Percentiles rank a stretch among this genome's conserved stretches.
Conservation (phyloP, 2,888 invertebrate genomes). For the Rhodophaea formosa region DNA sequence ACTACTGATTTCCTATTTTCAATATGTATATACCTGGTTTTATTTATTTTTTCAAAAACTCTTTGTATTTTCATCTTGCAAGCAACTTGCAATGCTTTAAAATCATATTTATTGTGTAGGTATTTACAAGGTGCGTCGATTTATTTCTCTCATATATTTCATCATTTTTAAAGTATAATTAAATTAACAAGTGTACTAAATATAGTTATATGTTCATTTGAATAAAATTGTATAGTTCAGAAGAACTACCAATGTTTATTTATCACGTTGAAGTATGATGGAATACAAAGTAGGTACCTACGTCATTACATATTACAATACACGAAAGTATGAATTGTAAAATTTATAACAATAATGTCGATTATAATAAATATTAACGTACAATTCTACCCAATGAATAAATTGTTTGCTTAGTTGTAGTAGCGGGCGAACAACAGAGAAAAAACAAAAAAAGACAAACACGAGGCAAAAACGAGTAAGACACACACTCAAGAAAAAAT, state of each 20-base stretch:
- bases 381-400: conserved; percentile 6
- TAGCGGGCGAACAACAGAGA: conserved; percentile 37
- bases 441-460: conserved; percentile 28
- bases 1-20: too few species aligned
- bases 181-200: too few species aligned
- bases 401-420: conserved; percentile 34
- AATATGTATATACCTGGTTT: too few species aligned
- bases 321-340: not conserved
- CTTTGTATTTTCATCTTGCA: too few species aligned
- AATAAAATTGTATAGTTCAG: not conserved
- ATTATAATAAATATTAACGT: conserved; percentile 7
- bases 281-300: not conserved
- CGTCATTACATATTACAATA: not conserved
- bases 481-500: conserved; percentile 49
- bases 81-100: too few species aligned
- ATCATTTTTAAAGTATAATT: too few species aligned
- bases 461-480: conserved; percentile 47
- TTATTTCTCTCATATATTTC: too few species aligned
- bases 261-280: not conserved
- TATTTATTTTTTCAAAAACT: too few species aligned
- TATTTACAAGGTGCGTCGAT: too few species aligned
- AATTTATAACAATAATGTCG: conserved; percentile 2
- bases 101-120: too few species aligned
- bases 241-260: too few species aligned
- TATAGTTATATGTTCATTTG: not conserved